Conservation (phyloP, 2,797 vertebrate species). For the Crossoptilon crossoptilon region DNA sequence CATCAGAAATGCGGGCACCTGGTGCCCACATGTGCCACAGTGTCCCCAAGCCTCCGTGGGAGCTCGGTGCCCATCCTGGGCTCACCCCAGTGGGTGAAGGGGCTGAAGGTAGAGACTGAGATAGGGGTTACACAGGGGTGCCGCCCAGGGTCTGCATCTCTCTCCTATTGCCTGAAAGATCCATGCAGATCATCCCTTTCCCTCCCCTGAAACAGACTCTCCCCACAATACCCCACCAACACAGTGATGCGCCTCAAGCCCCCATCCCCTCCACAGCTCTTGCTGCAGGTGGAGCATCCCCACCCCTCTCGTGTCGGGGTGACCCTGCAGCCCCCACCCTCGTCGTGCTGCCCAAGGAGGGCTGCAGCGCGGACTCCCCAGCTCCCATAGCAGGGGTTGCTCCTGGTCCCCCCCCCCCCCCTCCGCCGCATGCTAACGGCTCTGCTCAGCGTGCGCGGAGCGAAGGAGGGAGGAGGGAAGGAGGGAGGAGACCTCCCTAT, state of each 20-base stretch:
- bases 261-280: background rate
- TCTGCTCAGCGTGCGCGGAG: constrained; percentile 25
- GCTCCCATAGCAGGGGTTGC: background rate
- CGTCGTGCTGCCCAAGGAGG: background rate
- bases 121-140: background rate
- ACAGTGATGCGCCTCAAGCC: background rate
- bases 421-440: background rate
- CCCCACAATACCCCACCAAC: background rate
- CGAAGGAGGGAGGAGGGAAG: background rate
- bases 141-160: background rate
- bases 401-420: background rate
- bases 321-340: background rate
- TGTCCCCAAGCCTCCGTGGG: too few relatives aligned
- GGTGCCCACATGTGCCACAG: background rate
- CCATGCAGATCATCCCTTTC: background rate
- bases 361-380: background rate
- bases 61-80: background rate
- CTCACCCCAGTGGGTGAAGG: background rate
- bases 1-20: background rate
- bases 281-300: constrained; percentile 22
- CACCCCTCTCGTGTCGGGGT: background rate
- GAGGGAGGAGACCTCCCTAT: constrained; percentile 66
- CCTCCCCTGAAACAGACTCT: fast-evolving
- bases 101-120: background rate
- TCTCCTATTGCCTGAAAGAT: background rate